Evolutionary conservation across 2,113 vertebrate species (phyloP), one percentile per base, ranked within the genome.

Genomic region (Paradoxurus hermaphroditus): DNA sequence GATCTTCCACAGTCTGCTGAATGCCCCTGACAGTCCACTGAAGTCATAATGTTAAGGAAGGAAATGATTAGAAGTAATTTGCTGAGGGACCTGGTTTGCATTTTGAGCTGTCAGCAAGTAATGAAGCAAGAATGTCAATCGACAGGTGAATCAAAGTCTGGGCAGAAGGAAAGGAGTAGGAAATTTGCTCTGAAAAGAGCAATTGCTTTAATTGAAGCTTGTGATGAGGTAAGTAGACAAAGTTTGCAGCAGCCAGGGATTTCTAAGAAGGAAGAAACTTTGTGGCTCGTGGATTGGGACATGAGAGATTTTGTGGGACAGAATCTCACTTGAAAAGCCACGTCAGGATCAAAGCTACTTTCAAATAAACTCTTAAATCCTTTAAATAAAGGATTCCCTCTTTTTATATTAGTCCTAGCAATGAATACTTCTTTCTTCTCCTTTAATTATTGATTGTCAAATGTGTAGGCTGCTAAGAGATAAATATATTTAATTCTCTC

Each of bases 1-100:
- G 84, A 86, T 96, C 93, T 95, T 95, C 90, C 36, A 7, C 73
- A 79, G 75, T 29, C 78, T 93, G 53, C 36, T 84, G 93, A 95
- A 63, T 91, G 68, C 67, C 86, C 90, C 96, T 84, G 82, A 89
- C 91, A 91, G 73, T 90, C 82, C 91, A 94, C 86, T 93, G 96
- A 97, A 59, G 77, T 97, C 97, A 95, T 98, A 95, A 97, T 96
- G 90, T 97, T 98, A 98, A 95, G 95, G 98, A 98, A 98, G 95
- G 96, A 98, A 98, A 98, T 99, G 98, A 99, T 99, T 99, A 98
- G 97, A 98, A 98, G 97, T 98, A 98, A 99, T 99, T 98, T 98
- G 97, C 98, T 92, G 75, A 95, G 95, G 97, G 97, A 97, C 97
- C 90, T 94, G 72, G 98, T 95, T 97, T 98, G 84, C 97, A 84